Percentiles rank a stretch among this genome's conserved stretches.
Evolutionary conservation across 2,113 vertebrate genomes (phyloP).

Genomic region (Gadus macrocephalus): DNA sequence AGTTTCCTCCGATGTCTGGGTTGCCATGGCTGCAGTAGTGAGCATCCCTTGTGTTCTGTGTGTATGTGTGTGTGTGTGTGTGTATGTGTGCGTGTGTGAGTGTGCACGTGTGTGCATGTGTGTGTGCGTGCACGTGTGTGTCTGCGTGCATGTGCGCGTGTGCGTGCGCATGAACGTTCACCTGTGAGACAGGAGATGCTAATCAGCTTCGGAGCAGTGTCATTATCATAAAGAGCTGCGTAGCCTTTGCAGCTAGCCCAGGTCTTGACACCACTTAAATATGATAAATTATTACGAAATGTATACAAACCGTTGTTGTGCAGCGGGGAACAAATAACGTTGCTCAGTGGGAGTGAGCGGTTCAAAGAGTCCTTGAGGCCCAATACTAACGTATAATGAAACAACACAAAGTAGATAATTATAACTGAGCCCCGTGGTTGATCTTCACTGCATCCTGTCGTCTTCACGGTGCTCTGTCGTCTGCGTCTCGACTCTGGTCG

Average conservation of each 20-base stretch:
- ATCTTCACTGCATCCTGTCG: too few species aligned
- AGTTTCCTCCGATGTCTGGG: slow-evolving; percentile 30
- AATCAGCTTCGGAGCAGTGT: slow-evolving; percentile 47
- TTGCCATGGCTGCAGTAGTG: slow-evolving; percentile 43
- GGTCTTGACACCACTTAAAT: slow-evolving; percentile 56
- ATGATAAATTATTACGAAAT: slow-evolving; percentile 58
- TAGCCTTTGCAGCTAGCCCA: slow-evolving; percentile 38
- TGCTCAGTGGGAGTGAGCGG: slow-evolving; percentile 42
- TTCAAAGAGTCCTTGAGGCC: slow-evolving; percentile 53
- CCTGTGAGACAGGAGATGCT: slow-evolving; percentile 34
- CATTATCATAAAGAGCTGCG: slow-evolving; percentile 38
- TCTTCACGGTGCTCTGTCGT: too few species aligned
- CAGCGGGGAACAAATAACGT: slow-evolving; percentile 15
- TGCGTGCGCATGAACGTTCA: slow-evolving; percentile 8
- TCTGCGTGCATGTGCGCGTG: too few species aligned
- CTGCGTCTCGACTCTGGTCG: too few species aligned
- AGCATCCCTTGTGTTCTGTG: slow-evolving; percentile 28
- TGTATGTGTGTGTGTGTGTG: too few species aligned
- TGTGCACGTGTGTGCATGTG: too few species aligned
- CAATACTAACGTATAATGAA: slow-evolving; percentile 23
- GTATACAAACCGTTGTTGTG: slow-evolving; percentile 52
- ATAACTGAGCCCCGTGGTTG: neutral
- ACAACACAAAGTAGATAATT: slow-evolving; percentile 31
- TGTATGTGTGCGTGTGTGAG: too few species aligned
- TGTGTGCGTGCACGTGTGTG: too few species aligned